Conservation (phyloP, 2,888 invertebrate species). For the Mamestra brassicae region DNA sequence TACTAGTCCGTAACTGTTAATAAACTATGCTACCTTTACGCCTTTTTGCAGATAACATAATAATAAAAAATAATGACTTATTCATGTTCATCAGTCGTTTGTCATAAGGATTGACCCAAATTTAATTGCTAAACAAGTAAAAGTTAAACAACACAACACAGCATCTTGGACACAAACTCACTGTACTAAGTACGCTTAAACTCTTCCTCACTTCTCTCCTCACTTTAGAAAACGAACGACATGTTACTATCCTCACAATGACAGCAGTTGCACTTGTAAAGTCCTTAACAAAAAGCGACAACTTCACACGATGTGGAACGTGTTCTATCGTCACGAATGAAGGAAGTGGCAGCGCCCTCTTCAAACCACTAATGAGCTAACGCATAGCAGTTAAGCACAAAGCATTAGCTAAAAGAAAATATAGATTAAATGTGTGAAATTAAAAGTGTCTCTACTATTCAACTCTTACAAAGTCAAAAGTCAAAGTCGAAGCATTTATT, state of each 20-base stretch:
- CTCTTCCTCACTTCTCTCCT: background rate
- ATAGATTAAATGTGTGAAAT: background rate
- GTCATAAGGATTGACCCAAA: background rate
- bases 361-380: constrained; percentile 7
- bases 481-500: too few relatives aligned
- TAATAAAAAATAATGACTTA: background rate
- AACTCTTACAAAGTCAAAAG: too few relatives aligned
- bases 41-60: too few relatives aligned
- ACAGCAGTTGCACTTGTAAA: constrained; percentile 11
- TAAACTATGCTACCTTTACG: background rate
- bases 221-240: background rate
- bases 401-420: background rate
- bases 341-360: background rate
- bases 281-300: constrained; percentile 10
- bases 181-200: background rate
- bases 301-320: background rate
- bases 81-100: background rate
- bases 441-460: background rate
- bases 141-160: background rate
- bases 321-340: background rate
- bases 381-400: background rate
- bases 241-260: background rate
- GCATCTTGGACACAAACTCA: background rate
- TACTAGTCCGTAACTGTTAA: too few relatives aligned
- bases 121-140: background rate